A percentile compares a stretch with the other conserved stretches of the same genome.
Evolutionary conservation across 2,113 vertebrate genomes (phyloP).

Genomic region (Laticauda laticaudata): DNA sequence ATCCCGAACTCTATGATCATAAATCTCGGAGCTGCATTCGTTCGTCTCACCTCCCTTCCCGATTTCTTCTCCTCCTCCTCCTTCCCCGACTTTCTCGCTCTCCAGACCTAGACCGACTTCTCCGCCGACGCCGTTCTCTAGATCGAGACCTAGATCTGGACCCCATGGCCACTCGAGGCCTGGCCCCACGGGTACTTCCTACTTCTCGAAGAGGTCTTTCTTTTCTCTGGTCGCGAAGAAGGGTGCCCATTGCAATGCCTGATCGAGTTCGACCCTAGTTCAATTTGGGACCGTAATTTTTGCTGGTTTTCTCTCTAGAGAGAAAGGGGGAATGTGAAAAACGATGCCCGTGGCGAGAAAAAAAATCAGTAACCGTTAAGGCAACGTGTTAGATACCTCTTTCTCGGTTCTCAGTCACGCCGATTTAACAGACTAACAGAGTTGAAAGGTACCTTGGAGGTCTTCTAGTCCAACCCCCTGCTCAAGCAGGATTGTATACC

Average conservation of each 20-base stretch:
- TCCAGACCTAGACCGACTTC: conserved; percentile 12
- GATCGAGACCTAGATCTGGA: background rate
- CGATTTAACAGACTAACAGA: background rate
- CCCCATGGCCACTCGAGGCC: conserved; percentile 16
- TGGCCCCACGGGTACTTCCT: background rate
- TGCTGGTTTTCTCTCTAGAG: background rate
- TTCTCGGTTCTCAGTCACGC: background rate
- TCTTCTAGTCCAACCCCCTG: background rate
- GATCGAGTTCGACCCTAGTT: background rate
- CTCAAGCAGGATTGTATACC: background rate
- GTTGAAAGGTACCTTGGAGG: background rate
- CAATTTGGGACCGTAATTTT: no score
- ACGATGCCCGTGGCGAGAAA: background rate
- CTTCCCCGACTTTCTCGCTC: background rate
- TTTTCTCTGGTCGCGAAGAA: background rate
- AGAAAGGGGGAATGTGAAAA: background rate
- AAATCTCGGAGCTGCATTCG: background rate
- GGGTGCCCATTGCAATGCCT: background rate
- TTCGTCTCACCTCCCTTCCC: background rate
- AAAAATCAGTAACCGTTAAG: background rate
- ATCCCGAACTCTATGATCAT: background rate
- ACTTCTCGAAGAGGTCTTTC: background rate
- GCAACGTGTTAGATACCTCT: background rate
- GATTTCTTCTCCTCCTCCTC: background rate
- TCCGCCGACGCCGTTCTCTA: background rate